Conservation (phyloP, 1,140 invertebrate species). For the Drosophila sproati region DNA sequence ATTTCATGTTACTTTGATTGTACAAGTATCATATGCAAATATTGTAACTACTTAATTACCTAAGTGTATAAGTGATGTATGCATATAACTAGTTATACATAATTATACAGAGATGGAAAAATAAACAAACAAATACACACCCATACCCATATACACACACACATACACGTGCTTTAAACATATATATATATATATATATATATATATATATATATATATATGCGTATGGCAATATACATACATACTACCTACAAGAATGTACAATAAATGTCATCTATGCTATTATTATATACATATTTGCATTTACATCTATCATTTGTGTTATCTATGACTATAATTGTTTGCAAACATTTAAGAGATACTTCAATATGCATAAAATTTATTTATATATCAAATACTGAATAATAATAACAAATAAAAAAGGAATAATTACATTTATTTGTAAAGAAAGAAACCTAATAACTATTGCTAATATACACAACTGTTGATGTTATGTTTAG, state of each 20-base stretch:
- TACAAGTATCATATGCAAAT: constrained; percentile 47
- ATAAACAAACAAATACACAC: not conserved
- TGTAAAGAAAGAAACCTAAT: constrained; percentile 47
- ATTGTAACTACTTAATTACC: constrained; percentile 21
- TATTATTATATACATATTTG: constrained; percentile 29
- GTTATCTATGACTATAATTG: constrained; percentile 80
- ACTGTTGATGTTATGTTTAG: constrained; percentile 82
- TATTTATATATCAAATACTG: constrained; percentile 48
- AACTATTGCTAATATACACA: constrained; percentile 75
- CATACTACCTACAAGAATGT: constrained; percentile 30
- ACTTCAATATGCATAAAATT: constrained; percentile 65
- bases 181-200: constrained; percentile 4
- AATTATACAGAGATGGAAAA: constrained; percentile 7
- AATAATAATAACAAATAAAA: constrained; percentile 42
- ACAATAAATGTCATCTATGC: constrained; percentile 47
- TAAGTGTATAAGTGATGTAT: constrained; percentile 32
- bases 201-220: not conserved
- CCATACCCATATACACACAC: constrained; percentile 13
- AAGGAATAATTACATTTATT: constrained; percentile 37
- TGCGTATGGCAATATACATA: not conserved
- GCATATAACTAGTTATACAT: constrained; percentile 28
- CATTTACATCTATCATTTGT: constrained; percentile 69
- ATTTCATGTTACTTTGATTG: constrained; percentile 68
- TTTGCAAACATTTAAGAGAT: constrained; percentile 66
- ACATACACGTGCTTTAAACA: constrained; percentile 3